phyloP scores from a whole-genome alignment of 1,140 invertebrate species.

The Lethrus apterus region DNA sequence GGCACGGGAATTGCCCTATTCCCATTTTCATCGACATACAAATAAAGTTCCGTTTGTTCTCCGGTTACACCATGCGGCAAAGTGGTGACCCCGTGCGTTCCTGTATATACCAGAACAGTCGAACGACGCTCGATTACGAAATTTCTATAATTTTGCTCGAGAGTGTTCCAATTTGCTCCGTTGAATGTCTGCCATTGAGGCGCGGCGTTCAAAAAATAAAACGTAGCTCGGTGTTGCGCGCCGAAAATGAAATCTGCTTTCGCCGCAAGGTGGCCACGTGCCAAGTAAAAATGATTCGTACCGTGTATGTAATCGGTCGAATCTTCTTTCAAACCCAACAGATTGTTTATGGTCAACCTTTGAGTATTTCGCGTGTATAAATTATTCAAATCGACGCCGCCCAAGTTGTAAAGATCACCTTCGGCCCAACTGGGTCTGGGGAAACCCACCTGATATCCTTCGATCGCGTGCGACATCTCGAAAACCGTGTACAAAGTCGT shows the following conservation, averaged over 20 bases:
- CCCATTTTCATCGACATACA: conserved; percentile 41
- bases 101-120: conserved; percentile 49
- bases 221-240: conserved; percentile 46
- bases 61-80: conserved; percentile 42
- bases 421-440: conserved; percentile 34
- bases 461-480: conserved; percentile 30
- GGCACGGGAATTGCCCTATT: conserved; percentile 47
- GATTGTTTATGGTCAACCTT: conserved; percentile 25
- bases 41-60: conserved; percentile 41
- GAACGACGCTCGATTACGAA: conserved; percentile 29
- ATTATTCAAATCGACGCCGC: conserved; percentile 20
- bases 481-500: conserved; percentile 28
- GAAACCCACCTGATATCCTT: conserved; percentile 27
- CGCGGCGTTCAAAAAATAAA: conserved; percentile 47
- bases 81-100: conserved; percentile 46
- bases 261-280: conserved; percentile 51
- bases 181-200: conserved; percentile 55
- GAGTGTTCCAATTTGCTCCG: conserved; percentile 46
- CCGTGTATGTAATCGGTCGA: conserved; percentile 29
- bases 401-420: conserved; percentile 31
- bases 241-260: conserved; percentile 56
- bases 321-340: conserved; percentile 33
- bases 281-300: conserved; percentile 39
- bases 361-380: conserved; percentile 33
- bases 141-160: conserved; percentile 43